Percentiles rank a stretch among this genome's conserved stretches.
Evolutionary conservation across 92 coral and sea anemone species (phyloP).

Genomic region (Bergia sp.): DNA sequence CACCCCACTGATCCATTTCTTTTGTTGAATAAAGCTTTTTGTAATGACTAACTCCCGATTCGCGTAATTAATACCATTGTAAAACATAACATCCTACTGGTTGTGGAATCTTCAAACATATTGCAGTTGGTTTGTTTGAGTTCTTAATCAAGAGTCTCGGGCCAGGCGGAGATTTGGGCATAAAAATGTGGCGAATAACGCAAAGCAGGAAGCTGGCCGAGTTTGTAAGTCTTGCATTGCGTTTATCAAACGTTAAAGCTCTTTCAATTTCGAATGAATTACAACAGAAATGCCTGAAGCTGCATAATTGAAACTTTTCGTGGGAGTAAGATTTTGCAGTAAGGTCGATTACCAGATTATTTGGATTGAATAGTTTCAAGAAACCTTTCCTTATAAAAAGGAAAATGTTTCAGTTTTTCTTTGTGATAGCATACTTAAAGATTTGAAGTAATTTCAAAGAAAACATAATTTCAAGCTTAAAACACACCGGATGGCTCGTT

Average conservation of each 20-base stretch:
- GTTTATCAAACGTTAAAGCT: not conserved
- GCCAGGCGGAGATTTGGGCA: slow-evolving; percentile 16
- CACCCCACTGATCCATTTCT: slow-evolving; percentile 43
- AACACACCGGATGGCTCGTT: slow-evolving; percentile 33
- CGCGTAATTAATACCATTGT: slow-evolving; percentile 47
- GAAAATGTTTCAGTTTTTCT: not conserved
- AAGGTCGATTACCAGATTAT: not conserved
- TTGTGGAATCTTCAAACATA: slow-evolving; percentile 27
- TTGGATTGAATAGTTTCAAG: not conserved
- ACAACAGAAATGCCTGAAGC: not conserved
- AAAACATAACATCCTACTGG: slow-evolving; percentile 39
- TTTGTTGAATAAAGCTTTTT: slow-evolving; percentile 36
- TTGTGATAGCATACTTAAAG: not conserved
- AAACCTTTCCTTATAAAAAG: not conserved
- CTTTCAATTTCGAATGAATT: not conserved
- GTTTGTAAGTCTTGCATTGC: slow-evolving; percentile 74
- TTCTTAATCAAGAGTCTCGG: slow-evolving; percentile 12
- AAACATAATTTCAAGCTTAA: not conserved
- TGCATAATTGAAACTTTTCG: slow-evolving; percentile 11
- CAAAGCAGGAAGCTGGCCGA: slow-evolving; percentile 91
- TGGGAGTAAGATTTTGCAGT: not conserved
- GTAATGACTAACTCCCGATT: slow-evolving; percentile 45
- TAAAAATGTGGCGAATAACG: slow-evolving; percentile 89
- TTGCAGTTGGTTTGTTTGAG: slow-evolving; percentile 29
- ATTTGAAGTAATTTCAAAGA: not conserved